A percentile compares a stretch with the other conserved stretches of the same genome.
These are phyloP conservation scores for Neocrepidodera transversa DNA, from an alignment of 2,888 invertebrate species.

Conservation along the genomic window DNA sequence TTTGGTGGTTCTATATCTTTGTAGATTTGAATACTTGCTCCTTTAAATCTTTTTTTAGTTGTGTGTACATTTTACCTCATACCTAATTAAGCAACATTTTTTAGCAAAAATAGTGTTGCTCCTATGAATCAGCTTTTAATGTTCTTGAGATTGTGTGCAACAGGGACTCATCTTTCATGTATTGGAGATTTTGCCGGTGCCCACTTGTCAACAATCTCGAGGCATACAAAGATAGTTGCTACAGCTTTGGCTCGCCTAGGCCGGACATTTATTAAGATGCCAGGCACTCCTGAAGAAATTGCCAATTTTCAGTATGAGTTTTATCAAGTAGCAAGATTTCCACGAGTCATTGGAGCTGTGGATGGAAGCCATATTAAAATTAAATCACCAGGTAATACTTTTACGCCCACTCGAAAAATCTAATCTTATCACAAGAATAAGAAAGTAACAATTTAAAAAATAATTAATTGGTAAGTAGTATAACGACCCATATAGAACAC, in stretches of 20 bases:
- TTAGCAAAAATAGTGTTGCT: slow-evolving; percentile 5
- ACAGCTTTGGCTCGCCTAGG: not conserved
- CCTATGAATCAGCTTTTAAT: slow-evolving; percentile 11
- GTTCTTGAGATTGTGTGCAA: slow-evolving; percentile 11
- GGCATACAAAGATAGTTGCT: not conserved
- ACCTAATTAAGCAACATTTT: too few species aligned
- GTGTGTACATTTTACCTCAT: too few species aligned
- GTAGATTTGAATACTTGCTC: too few species aligned
- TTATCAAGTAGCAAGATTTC: slow-evolving; percentile 12
- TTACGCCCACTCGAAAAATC: too few species aligned
- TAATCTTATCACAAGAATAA: too few species aligned
- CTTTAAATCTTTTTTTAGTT: too few species aligned
- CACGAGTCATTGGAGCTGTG: slow-evolving; percentile 7
- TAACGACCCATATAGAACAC: too few species aligned
- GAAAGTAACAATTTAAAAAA: too few species aligned
- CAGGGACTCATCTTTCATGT: not conserved
- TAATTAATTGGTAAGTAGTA: too few species aligned
- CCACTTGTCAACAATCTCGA: not conserved
- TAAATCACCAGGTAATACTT: too few species aligned
- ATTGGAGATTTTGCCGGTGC: slow-evolving; percentile 5
- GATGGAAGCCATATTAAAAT: slow-evolving; percentile 18
- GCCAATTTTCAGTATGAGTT: not conserved
- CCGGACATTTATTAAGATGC: slow-evolving; percentile 1
- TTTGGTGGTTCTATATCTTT: too few species aligned
- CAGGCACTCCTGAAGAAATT: not conserved